These are phyloP conservation scores for Penaeus chinensis DNA, from an alignment of 1,140 invertebrate species.

Conservation along the genomic window DNA sequence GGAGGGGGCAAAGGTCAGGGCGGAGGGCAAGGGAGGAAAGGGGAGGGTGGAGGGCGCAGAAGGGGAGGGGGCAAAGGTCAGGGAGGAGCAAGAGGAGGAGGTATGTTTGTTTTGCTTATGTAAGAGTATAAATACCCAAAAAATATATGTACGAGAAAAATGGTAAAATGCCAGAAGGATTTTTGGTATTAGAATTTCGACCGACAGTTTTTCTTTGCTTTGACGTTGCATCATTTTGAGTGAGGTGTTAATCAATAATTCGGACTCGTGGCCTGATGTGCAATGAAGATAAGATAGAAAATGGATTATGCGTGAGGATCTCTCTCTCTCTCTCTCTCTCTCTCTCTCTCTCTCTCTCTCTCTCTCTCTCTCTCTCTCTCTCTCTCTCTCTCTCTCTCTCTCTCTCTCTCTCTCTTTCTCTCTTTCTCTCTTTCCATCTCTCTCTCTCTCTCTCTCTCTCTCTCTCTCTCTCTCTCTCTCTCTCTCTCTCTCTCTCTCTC, in stretches of 20 bases:
- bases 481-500: not conserved
- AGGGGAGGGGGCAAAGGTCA: not conserved
- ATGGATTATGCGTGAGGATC: no score
- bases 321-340: not conserved
- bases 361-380: not conserved
- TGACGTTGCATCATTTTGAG: no score
- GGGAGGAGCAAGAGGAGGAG: not conserved
- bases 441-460: not conserved
- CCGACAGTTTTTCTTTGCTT: no score
- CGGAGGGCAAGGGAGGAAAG: not conserved
- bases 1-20: not conserved
- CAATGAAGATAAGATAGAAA: no score
- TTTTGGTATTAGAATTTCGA: no score
- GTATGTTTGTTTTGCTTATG: no score
- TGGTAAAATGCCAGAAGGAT: no score
- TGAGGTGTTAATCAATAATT: no score
- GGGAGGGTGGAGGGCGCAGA: not conserved
- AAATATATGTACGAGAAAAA: not conserved
- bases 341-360: not conserved
- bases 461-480: not conserved
- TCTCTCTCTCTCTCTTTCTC: not conserved
- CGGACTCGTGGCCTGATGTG: no score
- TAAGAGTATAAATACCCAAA: not conserved
- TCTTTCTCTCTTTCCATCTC: not conserved
- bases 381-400: not conserved